phyloP scores from a whole-genome alignment of 2,888 invertebrate genomes.

The Osedax frankpressi region DNA sequence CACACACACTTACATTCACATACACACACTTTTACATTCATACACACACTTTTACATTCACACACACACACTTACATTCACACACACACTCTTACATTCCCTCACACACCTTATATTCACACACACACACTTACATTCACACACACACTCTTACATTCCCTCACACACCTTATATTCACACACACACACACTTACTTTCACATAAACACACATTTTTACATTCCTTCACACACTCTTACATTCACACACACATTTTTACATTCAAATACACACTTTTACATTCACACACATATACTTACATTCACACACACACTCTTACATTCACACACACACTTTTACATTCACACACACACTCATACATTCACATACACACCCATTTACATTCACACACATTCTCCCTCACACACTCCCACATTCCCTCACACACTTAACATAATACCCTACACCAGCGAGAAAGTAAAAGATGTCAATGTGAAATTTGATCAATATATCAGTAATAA shows the following conservation, averaged over 20 bases:
- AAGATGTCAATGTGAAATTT: slow-evolving; percentile 60
- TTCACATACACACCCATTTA: background rate
- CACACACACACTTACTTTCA: background rate
- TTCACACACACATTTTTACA: background rate
- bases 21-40: background rate
- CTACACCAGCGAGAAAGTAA: slow-evolving; percentile 57
- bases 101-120: background rate
- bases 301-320: background rate
- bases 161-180: background rate
- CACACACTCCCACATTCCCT: background rate
- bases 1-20: background rate
- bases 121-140: background rate
- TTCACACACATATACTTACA: background rate
- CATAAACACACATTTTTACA: background rate
- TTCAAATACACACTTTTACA: background rate
- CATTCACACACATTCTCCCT: background rate
- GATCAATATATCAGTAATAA: slow-evolving; percentile 58
- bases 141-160: background rate
- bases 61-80: background rate
- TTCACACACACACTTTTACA: background rate
- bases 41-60: background rate
- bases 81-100: background rate
- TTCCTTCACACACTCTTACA: background rate
- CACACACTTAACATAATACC: background rate
- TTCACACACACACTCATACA: background rate